Evolutionary conservation across 2,888 invertebrate genomes (phyloP), one percentile per base, ranked within the genome.

Genomic region (Frankliniella intonsa): DNA sequence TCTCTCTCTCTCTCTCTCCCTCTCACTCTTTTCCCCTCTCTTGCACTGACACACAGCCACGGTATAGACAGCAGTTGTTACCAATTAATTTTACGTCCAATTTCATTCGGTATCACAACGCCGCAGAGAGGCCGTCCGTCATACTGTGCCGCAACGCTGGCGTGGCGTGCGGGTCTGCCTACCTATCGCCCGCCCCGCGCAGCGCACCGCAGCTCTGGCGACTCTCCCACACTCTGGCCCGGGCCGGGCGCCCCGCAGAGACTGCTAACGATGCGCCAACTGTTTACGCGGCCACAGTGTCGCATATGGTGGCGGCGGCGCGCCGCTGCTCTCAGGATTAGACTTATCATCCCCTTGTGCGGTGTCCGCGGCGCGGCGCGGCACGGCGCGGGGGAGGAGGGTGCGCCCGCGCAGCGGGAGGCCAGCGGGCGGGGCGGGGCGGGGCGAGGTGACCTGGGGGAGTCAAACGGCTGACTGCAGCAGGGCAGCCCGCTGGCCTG

Each of bases 391-490:
- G 3, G 38, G 38, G 38, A 38, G 5, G 38, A 38, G 38, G 38
- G 38, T 38, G 38, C 38, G 38, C 38, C 38, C 38, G 5, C 38
- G 38, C 38, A 38, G 38, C 38, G 38, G 38, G 38, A 38, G 55
- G 55, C 55, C 55, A 7, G 55, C 55, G 12, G 55, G 14, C 14
- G 55, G 14, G 55, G 55, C 7, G 69, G 69, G 82, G 81, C 81
- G 81, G 82, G 82, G 65, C 51, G 82, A 14, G 80, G 80, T 49
- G 81, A 79, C 79, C 25, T 22, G 79, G 55, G 49, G 65, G 82
- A 80, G 82, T 51, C 76, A 62, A 51, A 81, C 50, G 81, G 81
- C 81, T 81, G 82, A 81, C 81, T 81, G 80, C 81, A 82, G 82
- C 65, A 80, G 83, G 22, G 69, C 69, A 22, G 22, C 69, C n/a